Percentiles rank a stretch among this genome's conserved stretches.
phyloP scores from a whole-genome alignment of 2,113 vertebrate genomes.

The Aphyosemion australe region DNA sequence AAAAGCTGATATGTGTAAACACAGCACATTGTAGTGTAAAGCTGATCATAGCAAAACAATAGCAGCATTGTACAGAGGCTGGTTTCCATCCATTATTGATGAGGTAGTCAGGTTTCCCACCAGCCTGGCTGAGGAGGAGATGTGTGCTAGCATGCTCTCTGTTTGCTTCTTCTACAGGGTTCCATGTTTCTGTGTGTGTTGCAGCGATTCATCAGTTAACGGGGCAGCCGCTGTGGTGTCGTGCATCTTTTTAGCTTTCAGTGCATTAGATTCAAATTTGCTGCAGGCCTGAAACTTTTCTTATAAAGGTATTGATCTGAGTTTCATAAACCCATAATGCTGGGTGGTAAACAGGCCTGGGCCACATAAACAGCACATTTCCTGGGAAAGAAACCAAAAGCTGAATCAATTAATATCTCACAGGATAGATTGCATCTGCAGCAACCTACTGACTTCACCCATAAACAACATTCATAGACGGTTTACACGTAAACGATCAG shows the following conservation, averaged over 20 bases:
- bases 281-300: conserved; percentile 63
- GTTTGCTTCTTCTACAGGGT: not conserved
- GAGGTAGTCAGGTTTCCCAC: conserved; percentile 52
- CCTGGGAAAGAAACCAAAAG: conserved; percentile 43
- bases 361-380: conserved; percentile 38
- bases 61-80: conserved; percentile 30
- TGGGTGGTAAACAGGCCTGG: conserved; percentile 46
- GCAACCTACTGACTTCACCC: conserved; percentile 5
- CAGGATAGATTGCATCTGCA: conserved; percentile 35
- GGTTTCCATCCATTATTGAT: conserved; percentile 51
- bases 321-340: conserved; percentile 59
- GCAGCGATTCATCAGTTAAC: conserved; percentile 65
- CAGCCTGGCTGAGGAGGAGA: conserved; percentile 9
- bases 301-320: conserved; percentile 70
- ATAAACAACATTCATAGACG: too few species aligned
- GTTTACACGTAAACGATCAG: too few species aligned
- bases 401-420: conserved; percentile 37
- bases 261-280: conserved; percentile 63
- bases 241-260: conserved; percentile 26
- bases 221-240: conserved; percentile 48
- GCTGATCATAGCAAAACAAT: conserved; percentile 45
- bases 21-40: conserved; percentile 20
- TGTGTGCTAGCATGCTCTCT: conserved; percentile 1
- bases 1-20: conserved; percentile 36
- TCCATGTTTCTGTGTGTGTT: conserved; percentile 21